Base-by-base conservation (phyloP, 1,140 invertebrate species). In the Conus ventricosus region DNA sequence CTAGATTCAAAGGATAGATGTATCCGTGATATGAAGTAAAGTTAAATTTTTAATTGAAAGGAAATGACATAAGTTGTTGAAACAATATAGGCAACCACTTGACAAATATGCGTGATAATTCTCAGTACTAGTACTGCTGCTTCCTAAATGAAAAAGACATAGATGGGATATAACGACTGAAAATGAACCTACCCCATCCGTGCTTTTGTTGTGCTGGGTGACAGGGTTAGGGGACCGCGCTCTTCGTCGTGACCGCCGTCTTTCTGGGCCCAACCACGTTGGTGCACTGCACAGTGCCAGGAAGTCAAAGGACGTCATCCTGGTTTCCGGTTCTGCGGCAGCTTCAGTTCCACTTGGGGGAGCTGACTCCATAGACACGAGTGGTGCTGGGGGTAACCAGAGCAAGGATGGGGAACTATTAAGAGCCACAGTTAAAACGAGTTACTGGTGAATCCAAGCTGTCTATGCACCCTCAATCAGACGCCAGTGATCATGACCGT, bases 241-340 rank as follows among this genome's bases (percentile, higher is more conserved):
- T 80, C 93, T 90, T 25, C 93, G 76, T 80, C 91, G 85, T 39
- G 93, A 92, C 60, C 92, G 91, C 23, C 92, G 88, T 78, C 92
- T 90, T 53, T 93, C 93, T 55, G 90, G 90, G 25, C 93, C 93
- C 39, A 94, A 90, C 94, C 94, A 94, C 7, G 93, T 93, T n/a
- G 94, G 93, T n/a, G 92, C 90, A 87, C 93, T 94, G 89, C 94
- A 94, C 23, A 94, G 87, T 27, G 94, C 94, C 84, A 94, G 92
- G 67, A 94, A 92, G 87, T 94, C 94, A 90, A 94, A 94, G 53
- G 89, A 90, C 63, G 88, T 91, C 84, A 90, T 88, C 80, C 88
- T 88, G 51, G 85, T 90, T 82, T 91, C 91, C 25, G 87, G 89
- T 15, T 89, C 88, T 25, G 60, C 83, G 0, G 25, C 60, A 4